A percentile compares a stretch with the other conserved stretches of the same genome.
Evolutionary conservation across 2,888 invertebrate genomes (phyloP).

Genomic region (Protodeltote pygarga): DNA sequence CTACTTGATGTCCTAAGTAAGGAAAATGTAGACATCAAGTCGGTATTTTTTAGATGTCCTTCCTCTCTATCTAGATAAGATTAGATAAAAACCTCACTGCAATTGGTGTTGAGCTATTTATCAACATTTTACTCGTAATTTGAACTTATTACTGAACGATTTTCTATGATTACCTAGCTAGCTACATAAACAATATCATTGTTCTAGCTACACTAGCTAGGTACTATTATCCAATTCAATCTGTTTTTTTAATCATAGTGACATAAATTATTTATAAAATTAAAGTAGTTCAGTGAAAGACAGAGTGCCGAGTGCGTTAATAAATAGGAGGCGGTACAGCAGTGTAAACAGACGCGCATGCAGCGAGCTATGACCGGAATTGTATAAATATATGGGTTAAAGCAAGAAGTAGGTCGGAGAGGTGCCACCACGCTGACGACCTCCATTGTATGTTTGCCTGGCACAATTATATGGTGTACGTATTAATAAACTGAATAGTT

Average conservation of each 20-base stretch:
- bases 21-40: not conserved
- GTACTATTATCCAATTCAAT: too few relatives aligned
- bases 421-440: slow-evolving; percentile 46
- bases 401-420: slow-evolving; percentile 62
- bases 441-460: slow-evolving; percentile 30
- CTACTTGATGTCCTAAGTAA: not conserved
- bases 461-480: slow-evolving; percentile 3
- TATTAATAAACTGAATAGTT: not conserved
- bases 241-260: too few relatives aligned
- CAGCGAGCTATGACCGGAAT: slow-evolving; percentile 38
- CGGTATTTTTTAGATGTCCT: slow-evolving; percentile 18
- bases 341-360: slow-evolving; percentile 26
- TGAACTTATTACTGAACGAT: too few relatives aligned
- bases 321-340: slow-evolving; percentile 9
- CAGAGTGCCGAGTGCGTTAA: too few relatives aligned
- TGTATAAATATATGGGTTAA: slow-evolving; percentile 56
- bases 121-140: too few relatives aligned
- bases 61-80: slow-evolving; percentile 43
- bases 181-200: too few relatives aligned
- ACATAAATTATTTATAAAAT: too few relatives aligned
- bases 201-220: too few relatives aligned
- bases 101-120: slow-evolving; percentile 27
- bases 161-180: too few relatives aligned
- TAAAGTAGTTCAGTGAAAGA: too few relatives aligned
- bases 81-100: slow-evolving; percentile 24